These are phyloP conservation scores for Acanthosepion esculentum DNA, from an alignment of 2,888 invertebrate species.

Conservation along the genomic window DNA sequence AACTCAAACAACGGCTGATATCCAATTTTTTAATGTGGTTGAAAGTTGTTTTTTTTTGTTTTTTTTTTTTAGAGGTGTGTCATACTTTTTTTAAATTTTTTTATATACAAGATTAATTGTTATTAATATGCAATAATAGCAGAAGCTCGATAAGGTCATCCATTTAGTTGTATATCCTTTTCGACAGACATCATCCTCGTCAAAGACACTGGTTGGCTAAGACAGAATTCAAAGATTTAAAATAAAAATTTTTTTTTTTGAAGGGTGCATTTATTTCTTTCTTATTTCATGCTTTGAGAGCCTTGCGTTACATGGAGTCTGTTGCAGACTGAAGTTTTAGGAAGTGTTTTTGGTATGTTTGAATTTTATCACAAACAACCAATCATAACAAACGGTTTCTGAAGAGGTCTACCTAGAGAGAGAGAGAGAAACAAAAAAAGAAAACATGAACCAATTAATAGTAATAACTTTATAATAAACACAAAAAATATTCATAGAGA, in stretches of 20 bases:
- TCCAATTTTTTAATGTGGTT: not conserved
- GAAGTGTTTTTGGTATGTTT: not conserved
- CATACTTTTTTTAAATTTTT: not conserved
- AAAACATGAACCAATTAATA: not conserved
- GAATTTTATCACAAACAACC: not conserved
- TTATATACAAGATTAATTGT: no score
- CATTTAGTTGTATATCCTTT: not conserved
- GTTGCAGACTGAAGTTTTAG: not conserved
- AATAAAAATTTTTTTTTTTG: not conserved
- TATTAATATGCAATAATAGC: no score
- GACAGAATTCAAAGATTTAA: not conserved
- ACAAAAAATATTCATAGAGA: no score
- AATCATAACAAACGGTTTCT: not conserved
- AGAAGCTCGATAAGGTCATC: not conserved
- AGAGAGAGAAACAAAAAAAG: not conserved
- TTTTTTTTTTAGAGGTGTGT: not conserved
- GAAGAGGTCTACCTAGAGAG: not conserved
- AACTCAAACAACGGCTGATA: not conserved
- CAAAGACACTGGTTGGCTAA: not conserved
- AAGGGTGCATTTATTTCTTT: not conserved
- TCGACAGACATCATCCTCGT: not conserved
- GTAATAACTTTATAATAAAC: not conserved
- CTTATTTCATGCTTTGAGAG: not conserved
- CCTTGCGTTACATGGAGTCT: not conserved
- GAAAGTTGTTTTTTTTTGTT: not conserved